These are phyloP conservation scores for Neolamprologus devosi DNA, from an alignment of 2,113 vertebrate species.

Conservation along the genomic window DNA sequence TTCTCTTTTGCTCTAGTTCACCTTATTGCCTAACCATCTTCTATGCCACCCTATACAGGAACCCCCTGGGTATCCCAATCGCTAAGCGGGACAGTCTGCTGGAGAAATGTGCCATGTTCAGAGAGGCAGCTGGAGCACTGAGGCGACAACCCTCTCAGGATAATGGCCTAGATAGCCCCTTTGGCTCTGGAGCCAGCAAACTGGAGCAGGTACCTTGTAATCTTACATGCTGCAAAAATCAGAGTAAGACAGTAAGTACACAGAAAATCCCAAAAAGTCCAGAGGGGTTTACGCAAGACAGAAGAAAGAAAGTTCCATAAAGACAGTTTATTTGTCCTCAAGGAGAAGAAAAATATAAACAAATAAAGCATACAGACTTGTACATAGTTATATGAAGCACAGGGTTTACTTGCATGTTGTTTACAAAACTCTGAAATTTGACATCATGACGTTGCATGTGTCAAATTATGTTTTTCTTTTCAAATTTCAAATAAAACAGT, in stretches of 20 bases:
- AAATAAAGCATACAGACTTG: background rate
- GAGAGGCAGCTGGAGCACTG: slow-evolving; percentile 74
- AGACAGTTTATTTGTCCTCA: background rate
- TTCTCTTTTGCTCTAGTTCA: background rate
- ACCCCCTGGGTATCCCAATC: slow-evolving; percentile 78
- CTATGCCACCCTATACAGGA: slow-evolving; percentile 54
- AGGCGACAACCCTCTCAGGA: slow-evolving; percentile 78
- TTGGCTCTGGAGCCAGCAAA: slow-evolving; percentile 58
- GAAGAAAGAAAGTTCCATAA: background rate
- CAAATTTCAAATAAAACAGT: background rate
- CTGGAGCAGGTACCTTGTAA: slow-evolving; percentile 79
- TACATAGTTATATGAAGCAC: background rate
- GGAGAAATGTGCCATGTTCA: slow-evolving; percentile 93
- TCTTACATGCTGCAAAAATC: background rate
- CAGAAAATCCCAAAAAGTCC: background rate
- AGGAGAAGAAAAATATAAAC: background rate
- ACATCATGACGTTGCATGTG: background rate
- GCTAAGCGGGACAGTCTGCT: slow-evolving; percentile 89
- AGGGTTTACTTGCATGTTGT: background rate
- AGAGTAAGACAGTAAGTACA: background rate
- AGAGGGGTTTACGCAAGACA: background rate
- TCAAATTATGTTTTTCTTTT: background rate
- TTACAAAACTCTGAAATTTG: background rate
- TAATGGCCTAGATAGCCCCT: slow-evolving; percentile 61
- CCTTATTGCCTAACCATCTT: background rate